A percentile compares a stretch with the other conserved stretches of the same genome.
phyloP scores from a whole-genome alignment of 2,888 invertebrate genomes.

The Nephrocerus scutellatus region DNA sequence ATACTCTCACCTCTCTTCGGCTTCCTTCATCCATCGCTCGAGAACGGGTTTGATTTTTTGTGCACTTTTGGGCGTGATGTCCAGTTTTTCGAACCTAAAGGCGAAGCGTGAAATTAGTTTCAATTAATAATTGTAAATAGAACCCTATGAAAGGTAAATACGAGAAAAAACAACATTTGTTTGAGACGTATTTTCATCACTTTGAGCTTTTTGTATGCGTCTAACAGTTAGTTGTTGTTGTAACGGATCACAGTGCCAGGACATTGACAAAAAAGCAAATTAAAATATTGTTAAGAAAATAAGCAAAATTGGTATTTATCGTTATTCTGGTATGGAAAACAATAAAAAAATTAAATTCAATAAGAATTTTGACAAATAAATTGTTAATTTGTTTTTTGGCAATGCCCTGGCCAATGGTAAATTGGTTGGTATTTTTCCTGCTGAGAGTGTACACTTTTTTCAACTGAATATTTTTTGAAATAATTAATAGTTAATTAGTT shows the following conservation, averaged over 20 bases:
- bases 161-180: constrained; percentile 12
- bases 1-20: constrained; percentile 80
- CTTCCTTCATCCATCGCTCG: constrained; percentile 98
- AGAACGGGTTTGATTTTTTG: constrained; percentile 98
- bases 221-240: constrained; percentile 14
- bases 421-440: too few relatives aligned
- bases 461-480: too few relatives aligned
- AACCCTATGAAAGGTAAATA: constrained; percentile 13
- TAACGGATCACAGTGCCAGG: constrained; percentile 54
- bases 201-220: constrained; percentile 21
- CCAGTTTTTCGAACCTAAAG: constrained; percentile 93
- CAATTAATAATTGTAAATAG: constrained; percentile 2
- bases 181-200: background rate
- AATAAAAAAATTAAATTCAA: constrained; percentile 2
- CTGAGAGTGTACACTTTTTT: too few relatives aligned
- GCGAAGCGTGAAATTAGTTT: constrained; percentile 3
- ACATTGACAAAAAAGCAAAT: constrained; percentile 54
- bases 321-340: background rate
- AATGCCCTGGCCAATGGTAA: constrained; percentile 88
- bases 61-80: constrained; percentile 98
- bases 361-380: constrained; percentile 3
- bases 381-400: constrained; percentile 51
- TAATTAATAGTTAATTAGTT: too few relatives aligned
- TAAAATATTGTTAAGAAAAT: constrained; percentile 6
- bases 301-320: constrained; percentile 1